Evolutionary conservation across 2,113 vertebrate species (phyloP).

Genomic region (human (Homo sapiens)): DNA sequence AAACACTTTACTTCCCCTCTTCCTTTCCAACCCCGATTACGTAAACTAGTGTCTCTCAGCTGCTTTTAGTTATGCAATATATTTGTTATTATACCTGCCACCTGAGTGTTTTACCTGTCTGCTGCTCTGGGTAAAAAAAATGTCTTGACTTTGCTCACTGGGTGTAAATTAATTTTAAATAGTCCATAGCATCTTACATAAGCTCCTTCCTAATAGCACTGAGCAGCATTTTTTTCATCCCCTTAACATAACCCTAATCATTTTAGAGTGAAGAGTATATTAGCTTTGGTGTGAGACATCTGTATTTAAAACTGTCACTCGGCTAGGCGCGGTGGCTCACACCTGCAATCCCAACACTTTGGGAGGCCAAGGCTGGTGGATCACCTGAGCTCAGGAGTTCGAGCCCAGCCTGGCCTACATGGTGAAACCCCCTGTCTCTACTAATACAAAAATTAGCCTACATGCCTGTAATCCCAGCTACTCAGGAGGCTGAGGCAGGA

Average conservation of each 20-base stretch:
- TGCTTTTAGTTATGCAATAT: constrained; percentile 52
- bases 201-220: not conserved
- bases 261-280: constrained; percentile 11
- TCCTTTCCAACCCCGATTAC: constrained; percentile 2
- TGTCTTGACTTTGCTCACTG: constrained; percentile 16
- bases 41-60: constrained; percentile 31
- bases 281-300: not conserved
- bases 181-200: not conserved
- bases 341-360: too few species aligned
- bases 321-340: too few species aligned
- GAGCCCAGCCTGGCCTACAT: too few species aligned
- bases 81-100: not conserved
- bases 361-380: too few species aligned
- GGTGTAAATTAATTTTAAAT: constrained; percentile 21
- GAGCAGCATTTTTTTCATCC: constrained; percentile 11
- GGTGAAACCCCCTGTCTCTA: too few species aligned
- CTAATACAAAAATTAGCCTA: too few species aligned
- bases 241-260: not conserved
- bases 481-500: too few species aligned
- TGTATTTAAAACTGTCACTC: too few species aligned
- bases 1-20: constrained; percentile 15
- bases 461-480: too few species aligned
- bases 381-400: too few species aligned
- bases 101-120: not conserved
- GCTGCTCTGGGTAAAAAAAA: not conserved